phyloP scores from a whole-genome alignment of 2,888 invertebrate genomes.

The Apamea anceps region DNA sequence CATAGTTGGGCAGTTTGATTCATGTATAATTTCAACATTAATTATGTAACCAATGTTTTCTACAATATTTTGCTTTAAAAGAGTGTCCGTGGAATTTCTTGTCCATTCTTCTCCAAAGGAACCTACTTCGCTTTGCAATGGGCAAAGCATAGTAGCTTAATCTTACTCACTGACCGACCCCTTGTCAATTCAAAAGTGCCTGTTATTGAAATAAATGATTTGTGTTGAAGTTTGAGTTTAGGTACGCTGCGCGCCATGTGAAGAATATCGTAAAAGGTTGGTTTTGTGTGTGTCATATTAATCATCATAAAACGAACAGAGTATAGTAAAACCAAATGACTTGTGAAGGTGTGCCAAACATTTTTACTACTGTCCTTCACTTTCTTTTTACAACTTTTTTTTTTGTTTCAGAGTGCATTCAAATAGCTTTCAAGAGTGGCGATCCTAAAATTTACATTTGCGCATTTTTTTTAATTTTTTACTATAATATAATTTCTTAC shows the following conservation, averaged over 20 bases:
- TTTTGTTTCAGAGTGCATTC: not conserved
- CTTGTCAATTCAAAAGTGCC: not conserved
- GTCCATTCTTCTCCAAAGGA: too few species aligned
- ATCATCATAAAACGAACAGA: conserved; percentile 2
- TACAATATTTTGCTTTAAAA: too few species aligned
- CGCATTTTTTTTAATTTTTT: not conserved
- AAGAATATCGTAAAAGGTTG: not conserved
- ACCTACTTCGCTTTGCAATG: too few species aligned
- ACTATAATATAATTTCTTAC: not conserved
- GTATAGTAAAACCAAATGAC: not conserved
- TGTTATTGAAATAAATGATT: not conserved
- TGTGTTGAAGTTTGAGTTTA: not conserved
- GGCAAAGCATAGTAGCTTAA: not conserved
- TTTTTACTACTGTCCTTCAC: not conserved
- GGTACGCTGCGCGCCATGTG: not conserved
- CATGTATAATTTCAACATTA: too few species aligned
- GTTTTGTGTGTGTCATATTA: not conserved
- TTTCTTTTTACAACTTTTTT: not conserved
- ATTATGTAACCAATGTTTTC: too few species aligned
- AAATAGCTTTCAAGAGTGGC: not conserved
- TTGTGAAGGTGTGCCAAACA: not conserved
- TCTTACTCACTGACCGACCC: not conserved
- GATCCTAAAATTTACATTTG: not conserved
- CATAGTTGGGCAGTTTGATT: too few species aligned
- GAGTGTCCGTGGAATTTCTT: too few species aligned